These are phyloP conservation scores for Diorhabda elongata DNA, from an alignment of 1,140 invertebrate species.

Conservation along the genomic window DNA sequence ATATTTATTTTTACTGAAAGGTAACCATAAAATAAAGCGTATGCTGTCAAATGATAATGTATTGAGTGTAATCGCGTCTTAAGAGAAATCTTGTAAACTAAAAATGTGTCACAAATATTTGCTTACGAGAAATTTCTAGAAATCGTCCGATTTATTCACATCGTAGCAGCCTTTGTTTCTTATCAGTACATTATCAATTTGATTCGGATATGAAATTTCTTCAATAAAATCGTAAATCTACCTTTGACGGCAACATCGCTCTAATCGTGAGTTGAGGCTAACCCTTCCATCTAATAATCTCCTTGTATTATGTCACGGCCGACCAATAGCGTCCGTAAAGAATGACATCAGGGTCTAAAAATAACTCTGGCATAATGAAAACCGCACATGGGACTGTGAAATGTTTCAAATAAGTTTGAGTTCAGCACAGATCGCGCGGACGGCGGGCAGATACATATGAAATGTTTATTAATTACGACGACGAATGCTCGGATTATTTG, in stretches of 20 bases:
- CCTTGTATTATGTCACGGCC: conserved; percentile 28
- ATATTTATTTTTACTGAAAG: too few species aligned
- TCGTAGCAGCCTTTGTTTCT: too few species aligned
- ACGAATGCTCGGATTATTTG: conserved; percentile 21
- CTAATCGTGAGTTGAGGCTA: conserved; percentile 22
- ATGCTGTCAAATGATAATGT: too few species aligned
- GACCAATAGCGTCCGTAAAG: conserved; percentile 12
- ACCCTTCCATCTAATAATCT: conserved; percentile 29
- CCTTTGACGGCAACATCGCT: background rate
- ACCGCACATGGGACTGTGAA: conserved; percentile 35
- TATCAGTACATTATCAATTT: too few species aligned
- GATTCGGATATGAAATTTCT: too few species aligned
- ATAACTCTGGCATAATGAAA: conserved; percentile 38
- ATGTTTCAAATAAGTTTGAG: conserved; percentile 42
- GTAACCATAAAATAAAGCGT: too few species aligned
- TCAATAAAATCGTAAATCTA: too few species aligned
- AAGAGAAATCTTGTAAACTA: too few species aligned
- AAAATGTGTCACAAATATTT: too few species aligned
- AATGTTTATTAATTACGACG: conserved; percentile 35
- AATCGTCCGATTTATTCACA: too few species aligned
- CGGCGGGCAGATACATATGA: conserved; percentile 31
- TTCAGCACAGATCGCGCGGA: conserved; percentile 34
- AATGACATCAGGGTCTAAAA: conserved; percentile 40
- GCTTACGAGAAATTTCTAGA: too few species aligned
- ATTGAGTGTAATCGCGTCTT: too few species aligned